phyloP scores from a whole-genome alignment of 2,888 invertebrate genomes.

The Watsonalla binaria region DNA sequence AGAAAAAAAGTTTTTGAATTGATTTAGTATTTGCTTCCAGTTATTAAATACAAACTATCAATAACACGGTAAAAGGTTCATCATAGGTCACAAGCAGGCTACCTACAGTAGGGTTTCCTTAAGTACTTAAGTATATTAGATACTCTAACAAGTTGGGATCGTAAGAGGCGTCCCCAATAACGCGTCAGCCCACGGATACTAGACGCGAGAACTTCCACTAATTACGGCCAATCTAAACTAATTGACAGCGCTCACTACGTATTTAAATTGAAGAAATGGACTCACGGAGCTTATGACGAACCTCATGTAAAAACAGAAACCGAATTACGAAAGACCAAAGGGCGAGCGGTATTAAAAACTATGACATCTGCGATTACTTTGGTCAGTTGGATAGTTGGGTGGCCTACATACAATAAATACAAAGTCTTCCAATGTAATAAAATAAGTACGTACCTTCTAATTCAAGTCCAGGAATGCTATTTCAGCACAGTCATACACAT shows the following conservation, averaged over 20 bases:
- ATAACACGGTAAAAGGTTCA: background rate
- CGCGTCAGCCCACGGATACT: conserved; percentile 25
- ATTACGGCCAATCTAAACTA: conserved; percentile 29
- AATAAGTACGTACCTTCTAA: conserved; percentile 41
- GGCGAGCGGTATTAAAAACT: background rate
- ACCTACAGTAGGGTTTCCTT: background rate
- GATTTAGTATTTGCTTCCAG: too few species aligned
- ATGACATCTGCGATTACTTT: conserved; percentile 1
- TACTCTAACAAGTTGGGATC: background rate
- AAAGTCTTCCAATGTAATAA: conserved; percentile 20
- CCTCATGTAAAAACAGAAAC: conserved; percentile 5
- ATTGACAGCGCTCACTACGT: conserved; percentile 17
- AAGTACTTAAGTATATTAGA: background rate
- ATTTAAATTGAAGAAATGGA: conserved; percentile 2
- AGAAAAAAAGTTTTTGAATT: too few species aligned
- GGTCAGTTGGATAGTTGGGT: too few species aligned
- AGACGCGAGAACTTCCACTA: conserved; percentile 18
- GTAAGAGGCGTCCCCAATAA: conserved; percentile 6
- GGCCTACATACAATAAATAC: conserved; percentile 13
- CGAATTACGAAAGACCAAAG: conserved; percentile 8
- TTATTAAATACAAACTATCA: too few species aligned
- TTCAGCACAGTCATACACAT: conserved; percentile 56
- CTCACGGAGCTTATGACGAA: conserved; percentile 19
- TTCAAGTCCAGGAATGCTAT: conserved; percentile 43
- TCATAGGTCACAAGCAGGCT: background rate